phyloP scores from a whole-genome alignment of 1,140 invertebrate genomes.

The Platyura marginata region DNA sequence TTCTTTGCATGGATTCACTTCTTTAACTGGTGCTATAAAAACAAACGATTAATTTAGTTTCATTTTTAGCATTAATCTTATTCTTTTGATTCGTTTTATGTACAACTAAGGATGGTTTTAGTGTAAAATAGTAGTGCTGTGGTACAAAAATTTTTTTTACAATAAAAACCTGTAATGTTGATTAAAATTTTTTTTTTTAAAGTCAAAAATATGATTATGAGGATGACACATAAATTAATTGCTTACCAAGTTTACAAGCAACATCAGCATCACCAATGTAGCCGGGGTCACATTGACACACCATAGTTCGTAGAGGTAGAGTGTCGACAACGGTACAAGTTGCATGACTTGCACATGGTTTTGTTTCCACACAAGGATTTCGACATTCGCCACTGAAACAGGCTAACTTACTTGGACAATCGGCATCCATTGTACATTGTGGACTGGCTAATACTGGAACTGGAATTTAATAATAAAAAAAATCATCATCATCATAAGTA shows the following conservation, averaged over 20 bases:
- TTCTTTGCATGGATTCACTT: slow-evolving; percentile 51
- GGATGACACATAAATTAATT: too few relatives aligned
- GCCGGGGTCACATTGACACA: slow-evolving; percentile 64
- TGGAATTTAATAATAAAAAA: too few relatives aligned
- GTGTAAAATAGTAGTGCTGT: too few relatives aligned
- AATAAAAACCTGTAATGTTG: slow-evolving; percentile 2
- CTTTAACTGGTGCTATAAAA: not conserved
- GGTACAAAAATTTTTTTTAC: too few relatives aligned
- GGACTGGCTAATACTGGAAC: slow-evolving; percentile 31
- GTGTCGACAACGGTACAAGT: slow-evolving; percentile 67
- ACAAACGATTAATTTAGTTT: too few relatives aligned
- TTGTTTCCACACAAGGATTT: slow-evolving; percentile 60
- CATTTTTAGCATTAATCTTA: too few relatives aligned
- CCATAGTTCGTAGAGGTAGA: slow-evolving; percentile 67
- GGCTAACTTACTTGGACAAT: slow-evolving; percentile 66
- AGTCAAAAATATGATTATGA: not conserved
- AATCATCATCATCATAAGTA: too few relatives aligned
- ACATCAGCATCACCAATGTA: slow-evolving; percentile 68
- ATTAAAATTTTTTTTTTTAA: not conserved
- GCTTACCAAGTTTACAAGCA: slow-evolving; percentile 54
- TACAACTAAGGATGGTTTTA: too few relatives aligned
- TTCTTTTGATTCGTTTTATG: too few relatives aligned
- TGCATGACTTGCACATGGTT: slow-evolving; percentile 63
- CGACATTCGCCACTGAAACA: slow-evolving; percentile 64
- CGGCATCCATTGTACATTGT: slow-evolving; percentile 62